Conservation (phyloP, 2,797 vertebrate genomes). For the Podarcis lilfordi region DNA sequence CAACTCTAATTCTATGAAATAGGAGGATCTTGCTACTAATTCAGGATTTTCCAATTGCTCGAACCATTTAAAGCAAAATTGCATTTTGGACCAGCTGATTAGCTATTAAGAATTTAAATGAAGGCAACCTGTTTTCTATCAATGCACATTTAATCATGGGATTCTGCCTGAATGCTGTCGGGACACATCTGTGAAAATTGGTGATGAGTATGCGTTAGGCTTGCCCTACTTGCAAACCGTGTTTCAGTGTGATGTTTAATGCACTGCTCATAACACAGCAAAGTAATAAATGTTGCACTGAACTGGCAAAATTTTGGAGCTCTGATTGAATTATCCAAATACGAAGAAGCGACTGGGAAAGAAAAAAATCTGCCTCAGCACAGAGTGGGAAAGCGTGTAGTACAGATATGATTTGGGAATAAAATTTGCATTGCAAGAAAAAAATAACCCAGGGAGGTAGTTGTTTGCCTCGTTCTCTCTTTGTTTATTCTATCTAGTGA, state of each 20-base stretch:
- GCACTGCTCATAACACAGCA: conserved; percentile 1
- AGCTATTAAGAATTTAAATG: neutral
- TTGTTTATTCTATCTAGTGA: neutral
- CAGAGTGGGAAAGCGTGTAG: neutral
- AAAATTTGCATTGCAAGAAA: neutral
- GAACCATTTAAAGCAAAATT: neutral
- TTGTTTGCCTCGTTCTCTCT: neutral
- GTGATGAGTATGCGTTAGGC: neutral
- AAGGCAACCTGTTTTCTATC: neutral
- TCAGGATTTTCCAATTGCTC: neutral
- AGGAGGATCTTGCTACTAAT: neutral
- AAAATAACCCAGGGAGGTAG: neutral
- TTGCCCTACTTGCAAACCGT: conserved; percentile 16
- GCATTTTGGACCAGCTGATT: neutral
- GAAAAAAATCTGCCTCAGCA: neutral
- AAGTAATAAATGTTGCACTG: neutral
- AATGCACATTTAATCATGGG: neutral
- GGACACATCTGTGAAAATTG: neutral
- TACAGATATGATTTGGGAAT: neutral
- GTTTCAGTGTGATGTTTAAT: neutral
- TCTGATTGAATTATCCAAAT: conserved; percentile 49
- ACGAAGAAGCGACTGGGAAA: neutral
- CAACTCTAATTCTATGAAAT: too few species aligned
- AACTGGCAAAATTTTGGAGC: conserved; percentile 10
- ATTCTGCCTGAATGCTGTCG: neutral